Conservation (phyloP, 2,888 invertebrate species). For the Mimumesa dahlbomi region DNA sequence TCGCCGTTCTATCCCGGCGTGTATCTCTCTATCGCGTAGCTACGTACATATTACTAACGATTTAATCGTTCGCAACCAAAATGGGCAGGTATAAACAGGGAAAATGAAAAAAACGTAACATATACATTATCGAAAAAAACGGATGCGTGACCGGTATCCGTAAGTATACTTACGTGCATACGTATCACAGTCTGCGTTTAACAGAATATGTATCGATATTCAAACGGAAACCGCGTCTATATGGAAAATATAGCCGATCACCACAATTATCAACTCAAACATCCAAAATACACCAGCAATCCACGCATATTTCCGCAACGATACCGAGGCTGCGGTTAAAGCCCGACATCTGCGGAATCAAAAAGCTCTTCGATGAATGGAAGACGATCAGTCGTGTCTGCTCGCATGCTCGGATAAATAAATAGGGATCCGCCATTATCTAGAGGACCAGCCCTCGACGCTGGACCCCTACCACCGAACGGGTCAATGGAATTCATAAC, state of each 20-base stretch:
- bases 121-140: too few species aligned
- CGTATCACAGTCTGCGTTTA: neutral
- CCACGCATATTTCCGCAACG: conserved; percentile 39
- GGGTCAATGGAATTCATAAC: conserved; percentile 77
- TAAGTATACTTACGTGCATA: neutral
- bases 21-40: too few species aligned
- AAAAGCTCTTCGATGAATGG: conserved; percentile 65
- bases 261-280: conserved; percentile 40
- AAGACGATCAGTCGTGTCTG: conserved; percentile 72
- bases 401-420: conserved; percentile 72
- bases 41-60: too few species aligned
- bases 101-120: too few species aligned
- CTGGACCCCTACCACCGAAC: conserved; percentile 67
- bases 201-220: conserved; percentile 1
- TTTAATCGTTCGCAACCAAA: too few species aligned
- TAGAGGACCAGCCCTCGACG: conserved; percentile 72
- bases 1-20: too few species aligned
- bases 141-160: too few species aligned
- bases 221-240: neutral
- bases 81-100: too few species aligned
- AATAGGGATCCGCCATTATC: conserved; percentile 75
- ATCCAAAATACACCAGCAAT: conserved; percentile 38
- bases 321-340: conserved; percentile 50
- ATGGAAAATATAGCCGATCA: conserved; percentile 25
- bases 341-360: conserved; percentile 60